Base-by-base conservation (phyloP, 2,888 invertebrate genomes). In the Baccha elongata region DNA sequence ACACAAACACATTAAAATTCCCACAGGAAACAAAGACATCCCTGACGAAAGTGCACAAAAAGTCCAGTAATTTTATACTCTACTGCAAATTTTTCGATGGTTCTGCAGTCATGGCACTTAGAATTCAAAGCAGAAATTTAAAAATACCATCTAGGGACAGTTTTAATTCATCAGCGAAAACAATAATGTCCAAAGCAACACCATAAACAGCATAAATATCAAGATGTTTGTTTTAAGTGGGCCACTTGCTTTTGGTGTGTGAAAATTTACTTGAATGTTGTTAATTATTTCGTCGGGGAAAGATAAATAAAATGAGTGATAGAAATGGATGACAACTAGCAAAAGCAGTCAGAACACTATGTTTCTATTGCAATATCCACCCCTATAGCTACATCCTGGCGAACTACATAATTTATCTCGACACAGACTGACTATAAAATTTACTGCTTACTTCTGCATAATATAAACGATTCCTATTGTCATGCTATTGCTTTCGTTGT, bases 361-460 rank as follows among this genome's bases (percentile, higher is more conserved):
- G n/a, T 32, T 32, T 7, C 29, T 13, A 3, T 6, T 13, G 13
- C 37, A 13, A 13, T 40, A 13, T 5, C 37, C 7, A 40, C 7
- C 2, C 3, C 3, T n/a, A 46, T 71, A n/a, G 46, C 55, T 67
- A 78, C 72, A 83, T 67, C 55, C 53, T 73, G 67, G 67, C 67
- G 78, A 44, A 86, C 86, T 88, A 88, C 87, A 89, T 89, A 88
- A 90, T 88, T 89, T 86, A 89, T 86, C 85, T 87, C 87, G 88
- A 89, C 89, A 90, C 87, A 87, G 87, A 89, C 89, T 88, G 88
- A 89, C 88, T 89, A 89, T 90, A 90, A 89, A 89, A 89, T 90
- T 89, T 89, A 89, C 87, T 89, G 87, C 88, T 88, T 88, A 88
- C 87, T 88, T 87, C 86, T 83, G 87, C 88, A 88, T 87, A 89